A percentile compares a stretch with the other conserved stretches of the same genome.
Evolutionary conservation across 2,888 invertebrate species (phyloP).

Genomic region (Myathropa florea): DNA sequence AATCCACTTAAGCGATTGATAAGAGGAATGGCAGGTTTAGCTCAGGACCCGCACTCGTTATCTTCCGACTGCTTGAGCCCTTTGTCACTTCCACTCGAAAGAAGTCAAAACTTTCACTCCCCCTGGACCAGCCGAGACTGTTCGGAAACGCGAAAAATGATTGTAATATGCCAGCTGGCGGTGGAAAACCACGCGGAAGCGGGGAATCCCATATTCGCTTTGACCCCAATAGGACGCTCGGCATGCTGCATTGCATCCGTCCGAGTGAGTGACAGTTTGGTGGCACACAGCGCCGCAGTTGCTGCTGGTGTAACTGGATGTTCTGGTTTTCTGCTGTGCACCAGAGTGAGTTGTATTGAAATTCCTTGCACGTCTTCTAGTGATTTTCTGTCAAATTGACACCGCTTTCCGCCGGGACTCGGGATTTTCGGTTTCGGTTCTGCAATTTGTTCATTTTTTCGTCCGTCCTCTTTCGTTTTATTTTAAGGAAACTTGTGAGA

Average conservation of each 20-base stretch:
- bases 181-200: constrained; percentile 2
- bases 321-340: neutral
- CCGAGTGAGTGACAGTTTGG: constrained; percentile 36
- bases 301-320: neutral
- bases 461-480: neutral
- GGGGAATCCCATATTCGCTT: constrained; percentile 48
- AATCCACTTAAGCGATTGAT: constrained; percentile 65
- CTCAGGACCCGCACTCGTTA: neutral
- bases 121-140: neutral
- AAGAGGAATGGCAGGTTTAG: constrained; percentile 45
- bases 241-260: constrained; percentile 49
- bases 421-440: constrained; percentile 2
- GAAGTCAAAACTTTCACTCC: neutral
- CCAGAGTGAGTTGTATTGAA: constrained; percentile 51
- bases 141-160: constrained; percentile 1
- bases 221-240: constrained; percentile 41
- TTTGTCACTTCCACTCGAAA: neutral
- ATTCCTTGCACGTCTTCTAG: constrained; percentile 67
- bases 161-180: constrained; percentile 28
- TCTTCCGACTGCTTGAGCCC: neutral
- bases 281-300: neutral
- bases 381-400: constrained; percentile 72
- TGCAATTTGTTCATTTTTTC: constrained; percentile 1
- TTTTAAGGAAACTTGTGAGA: constrained; percentile 17
- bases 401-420: constrained; percentile 40